Evolutionary conservation across 1,140 invertebrate species (phyloP).

Genomic region (Cyphomyrmex costatus): DNA sequence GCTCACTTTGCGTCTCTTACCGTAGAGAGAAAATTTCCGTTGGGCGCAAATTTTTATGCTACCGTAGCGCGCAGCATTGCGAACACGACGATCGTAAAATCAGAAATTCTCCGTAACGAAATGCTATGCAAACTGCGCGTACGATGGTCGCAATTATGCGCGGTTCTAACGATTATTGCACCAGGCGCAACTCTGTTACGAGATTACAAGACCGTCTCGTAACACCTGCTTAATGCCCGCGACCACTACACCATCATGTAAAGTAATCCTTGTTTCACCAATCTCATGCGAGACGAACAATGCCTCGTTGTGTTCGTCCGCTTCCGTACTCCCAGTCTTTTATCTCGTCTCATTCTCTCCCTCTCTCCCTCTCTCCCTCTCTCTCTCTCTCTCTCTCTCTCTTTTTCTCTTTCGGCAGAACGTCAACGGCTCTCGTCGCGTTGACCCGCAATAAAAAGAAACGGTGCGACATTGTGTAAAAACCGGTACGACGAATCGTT

Average conservation of each 20-base stretch:
- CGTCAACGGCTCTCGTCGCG: neutral
- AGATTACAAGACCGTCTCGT: constrained; percentile 54
- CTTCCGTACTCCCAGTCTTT: neutral
- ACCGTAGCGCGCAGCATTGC: neutral
- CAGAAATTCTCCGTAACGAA: constrained; percentile 43
- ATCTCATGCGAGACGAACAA: constrained; percentile 53
- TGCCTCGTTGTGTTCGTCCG: constrained; percentile 30
- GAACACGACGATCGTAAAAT: constrained; percentile 40
- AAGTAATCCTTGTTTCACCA: constrained; percentile 55
- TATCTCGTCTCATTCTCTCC: neutral
- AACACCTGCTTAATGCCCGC: constrained; percentile 60
- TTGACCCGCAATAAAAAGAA: constrained; percentile 41
- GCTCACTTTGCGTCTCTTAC: neutral
- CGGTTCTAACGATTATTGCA: constrained; percentile 60
- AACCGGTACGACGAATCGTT: constrained; percentile 54
- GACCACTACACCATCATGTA: constrained; percentile 44
- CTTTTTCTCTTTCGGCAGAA: neutral
- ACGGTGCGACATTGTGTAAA: constrained; percentile 29
- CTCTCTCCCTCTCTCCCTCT: neutral
- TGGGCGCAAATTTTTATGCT: constrained; percentile 27
- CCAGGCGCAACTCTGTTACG: constrained; percentile 36
- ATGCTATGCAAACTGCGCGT: constrained; percentile 59
- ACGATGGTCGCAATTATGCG: constrained; percentile 51
- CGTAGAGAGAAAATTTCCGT: neutral
- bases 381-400: neutral